Evolutionary conservation across 2,797 vertebrate species (phyloP).

Genomic region (Perdix hodgsoniae): DNA sequence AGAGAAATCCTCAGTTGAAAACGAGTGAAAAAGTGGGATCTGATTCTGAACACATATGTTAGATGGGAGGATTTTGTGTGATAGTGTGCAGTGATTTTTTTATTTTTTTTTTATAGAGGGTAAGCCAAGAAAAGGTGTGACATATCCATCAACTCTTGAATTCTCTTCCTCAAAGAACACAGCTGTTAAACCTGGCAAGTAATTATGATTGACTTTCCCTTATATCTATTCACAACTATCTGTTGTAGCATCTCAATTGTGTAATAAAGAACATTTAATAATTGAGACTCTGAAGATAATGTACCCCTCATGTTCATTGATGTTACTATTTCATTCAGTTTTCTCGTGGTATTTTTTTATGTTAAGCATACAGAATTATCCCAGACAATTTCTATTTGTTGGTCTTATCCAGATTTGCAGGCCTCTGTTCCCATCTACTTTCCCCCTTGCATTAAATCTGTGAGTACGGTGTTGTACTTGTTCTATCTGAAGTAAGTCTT

Average conservation of each 20-base stretch:
- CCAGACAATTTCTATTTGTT: neutral
- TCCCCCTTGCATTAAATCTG: neutral
- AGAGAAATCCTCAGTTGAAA: constrained; percentile 7
- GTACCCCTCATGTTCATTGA: neutral
- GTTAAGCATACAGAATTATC: neutral
- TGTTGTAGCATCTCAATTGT: neutral
- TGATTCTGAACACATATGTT: neutral
- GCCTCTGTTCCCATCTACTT: neutral
- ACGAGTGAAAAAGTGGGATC: neutral
- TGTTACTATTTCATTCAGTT: neutral
- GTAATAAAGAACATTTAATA: neutral
- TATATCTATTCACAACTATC: neutral
- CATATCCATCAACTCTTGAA: constrained; percentile 91
- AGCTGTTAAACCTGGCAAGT: constrained; percentile 87
- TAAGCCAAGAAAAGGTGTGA: constrained; percentile 92
- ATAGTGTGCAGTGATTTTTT: constrained; percentile 14
- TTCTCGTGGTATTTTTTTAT: neutral
- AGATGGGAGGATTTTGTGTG: neutral
- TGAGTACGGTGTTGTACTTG: neutral
- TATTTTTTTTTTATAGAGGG: constrained; percentile 83
- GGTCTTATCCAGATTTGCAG: neutral
- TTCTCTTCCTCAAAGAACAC: constrained; percentile 85
- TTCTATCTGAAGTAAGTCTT: neutral
- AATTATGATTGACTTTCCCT: neutral
- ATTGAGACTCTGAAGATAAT: neutral